Base-by-base conservation (phyloP, 2,888 invertebrate genomes). In the Anthrax anthrax region DNA sequence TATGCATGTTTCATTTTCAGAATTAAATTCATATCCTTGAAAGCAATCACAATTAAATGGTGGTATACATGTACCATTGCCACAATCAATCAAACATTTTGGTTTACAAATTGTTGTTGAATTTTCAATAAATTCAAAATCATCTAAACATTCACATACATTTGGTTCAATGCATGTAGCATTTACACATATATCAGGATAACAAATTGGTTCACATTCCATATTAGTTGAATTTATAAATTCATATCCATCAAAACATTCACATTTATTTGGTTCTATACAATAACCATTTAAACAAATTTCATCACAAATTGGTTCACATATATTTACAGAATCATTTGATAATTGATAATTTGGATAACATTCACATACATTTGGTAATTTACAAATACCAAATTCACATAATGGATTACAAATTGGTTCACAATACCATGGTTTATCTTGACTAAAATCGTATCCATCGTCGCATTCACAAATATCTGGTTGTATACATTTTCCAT, bases 401-500 rank as follows among this genome's bases (percentile, higher is more conserved):
- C 49, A 50, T 19, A 36, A 36, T 9, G 49, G 49, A 34, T 44
- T 34, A 34, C 49, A 50, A 18, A 37, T 23, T 42, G 47, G 47
- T 27, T 2, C n/a, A 36, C 47, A 47, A 23, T 45, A 12, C 16
- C n/a, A 37, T 19, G 17, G 17, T 32, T 9, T 12, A 12, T 32
- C 6, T 4, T 32, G 8, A 4, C 3, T 12, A 12, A 12, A 32
- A 9, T 37, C 55, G 48, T 58, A 59, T n/a, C 58, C 57, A 16
- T 55, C 29, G 44, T 57, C 52, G 39, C 65, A 65, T 13, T 59
- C 43, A 23, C 65, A 65, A 2, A 58, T 29, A 18, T 66, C 60
- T 2, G 65, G 63, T 19, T 64, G 69, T 2, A 69, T 58, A 48
- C 74, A 74, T n/a, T 59, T 58, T 2, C 69, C 71, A 54, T 70